Conservation (phyloP, 2,888 invertebrate genomes). For the Baccha elongata region DNA sequence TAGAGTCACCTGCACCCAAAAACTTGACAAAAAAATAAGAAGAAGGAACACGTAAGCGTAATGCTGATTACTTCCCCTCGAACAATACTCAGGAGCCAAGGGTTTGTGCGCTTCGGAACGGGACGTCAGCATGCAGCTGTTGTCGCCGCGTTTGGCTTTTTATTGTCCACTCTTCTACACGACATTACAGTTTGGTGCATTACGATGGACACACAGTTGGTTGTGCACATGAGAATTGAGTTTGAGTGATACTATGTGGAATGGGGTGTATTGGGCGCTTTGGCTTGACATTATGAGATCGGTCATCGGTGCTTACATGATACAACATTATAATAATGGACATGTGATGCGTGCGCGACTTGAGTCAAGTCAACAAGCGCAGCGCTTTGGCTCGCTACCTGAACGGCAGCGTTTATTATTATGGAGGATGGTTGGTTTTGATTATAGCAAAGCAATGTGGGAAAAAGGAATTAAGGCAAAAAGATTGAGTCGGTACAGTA, state of each 20-base stretch:
- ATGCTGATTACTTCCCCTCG: slow-evolving; percentile 69
- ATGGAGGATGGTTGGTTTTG: slow-evolving; percentile 6
- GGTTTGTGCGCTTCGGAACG: slow-evolving; percentile 60
- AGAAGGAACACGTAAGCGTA: slow-evolving; percentile 62
- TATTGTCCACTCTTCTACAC: slow-evolving; percentile 22
- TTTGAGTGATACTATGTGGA: slow-evolving; percentile 41
- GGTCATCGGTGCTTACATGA: slow-evolving; percentile 20
- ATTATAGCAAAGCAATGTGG: too few species aligned
- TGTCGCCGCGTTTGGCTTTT: slow-evolving; percentile 68
- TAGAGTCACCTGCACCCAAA: slow-evolving; percentile 74
- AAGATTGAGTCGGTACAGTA: slow-evolving; percentile 8
- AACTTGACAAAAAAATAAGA: slow-evolving; percentile 61
- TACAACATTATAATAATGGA: slow-evolving; percentile 25
- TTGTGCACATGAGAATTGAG: slow-evolving; percentile 49
- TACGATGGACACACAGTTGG: slow-evolving; percentile 41
- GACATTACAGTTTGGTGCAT: slow-evolving; percentile 34
- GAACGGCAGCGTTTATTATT: slow-evolving; percentile 15
- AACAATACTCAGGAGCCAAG: slow-evolving; percentile 52
- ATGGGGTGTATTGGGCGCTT: slow-evolving; percentile 37
- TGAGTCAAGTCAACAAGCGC: not conserved
- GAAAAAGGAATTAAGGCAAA: slow-evolving; percentile 9
- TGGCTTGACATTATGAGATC: slow-evolving; percentile 45
- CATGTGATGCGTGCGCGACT: slow-evolving; percentile 48
- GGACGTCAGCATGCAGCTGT: slow-evolving; percentile 59
- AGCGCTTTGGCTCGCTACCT: slow-evolving; percentile 33